Base-by-base conservation (phyloP, 2,888 invertebrate species). In the Caprella mutica region DNA sequence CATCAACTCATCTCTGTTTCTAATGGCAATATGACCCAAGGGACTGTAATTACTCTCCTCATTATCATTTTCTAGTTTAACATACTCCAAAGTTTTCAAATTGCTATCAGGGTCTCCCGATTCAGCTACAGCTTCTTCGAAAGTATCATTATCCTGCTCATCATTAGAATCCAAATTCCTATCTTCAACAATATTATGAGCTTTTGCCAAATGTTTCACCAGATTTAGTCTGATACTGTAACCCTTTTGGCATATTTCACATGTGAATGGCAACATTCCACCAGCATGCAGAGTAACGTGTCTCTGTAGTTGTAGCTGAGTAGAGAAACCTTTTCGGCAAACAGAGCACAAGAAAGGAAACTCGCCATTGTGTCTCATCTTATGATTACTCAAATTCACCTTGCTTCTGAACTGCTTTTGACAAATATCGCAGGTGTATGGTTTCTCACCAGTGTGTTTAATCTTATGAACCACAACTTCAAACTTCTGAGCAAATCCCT, bases 271-370 rank as follows among this genome's bases (percentile, higher is more conserved):
- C 29, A 59, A 60, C 48, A 48, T 48, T 19, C 59, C 55, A 14
- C 61, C 61, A 9, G 64, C 60, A 50, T 64, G 64, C n/a, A 64
- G 51, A 6, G 55, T 60, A 6, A 64, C 64, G 24, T 64, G 64
- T 2, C 64, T 57, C 40, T 64, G 60, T 24, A 64, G 51, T 44
- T 64, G 64, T 14, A 64, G 59, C 24, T 64, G 64, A n/a, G 64
- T 64, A 14, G 66, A 65, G 52, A 68, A 68, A 17, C 66, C 65
- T 33, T 66, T 67, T 19, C 60, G 56, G 56, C 68, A 68, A 24
- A 61, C 51, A 17, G 58, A 59, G 51, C 68, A 68, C 19, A 61
- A 56, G 52, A 65, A 66, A 12, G 66, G 65, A 40, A 65, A 66
- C 27, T 62, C 63, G 5, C 64, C 66, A 5, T 57, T 59, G 42